phyloP scores from a whole-genome alignment of 2,888 invertebrate genomes.

The Ditylenchus weischeri region DNA sequence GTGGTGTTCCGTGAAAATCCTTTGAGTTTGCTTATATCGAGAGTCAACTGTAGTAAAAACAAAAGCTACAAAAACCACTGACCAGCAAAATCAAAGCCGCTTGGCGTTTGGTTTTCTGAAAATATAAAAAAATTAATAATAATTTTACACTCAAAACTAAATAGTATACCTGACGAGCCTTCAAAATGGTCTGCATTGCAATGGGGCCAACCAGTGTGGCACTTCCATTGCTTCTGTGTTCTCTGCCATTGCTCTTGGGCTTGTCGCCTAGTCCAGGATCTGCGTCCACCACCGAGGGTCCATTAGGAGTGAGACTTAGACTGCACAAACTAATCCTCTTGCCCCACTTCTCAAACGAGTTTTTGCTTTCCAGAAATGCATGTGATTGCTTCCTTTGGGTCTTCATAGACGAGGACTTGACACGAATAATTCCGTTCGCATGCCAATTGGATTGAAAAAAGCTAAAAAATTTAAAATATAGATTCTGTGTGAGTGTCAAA shows the following conservation, averaged over 20 bases:
- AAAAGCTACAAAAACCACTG: too few species aligned
- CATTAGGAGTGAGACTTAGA: neutral
- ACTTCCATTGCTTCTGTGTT: constrained; percentile 3
- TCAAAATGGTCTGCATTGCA: constrained; percentile 45
- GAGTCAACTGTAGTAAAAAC: too few species aligned
- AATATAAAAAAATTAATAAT: constrained; percentile 24
- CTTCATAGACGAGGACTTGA: neutral
- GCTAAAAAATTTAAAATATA: too few species aligned
- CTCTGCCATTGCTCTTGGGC: constrained; percentile 5
- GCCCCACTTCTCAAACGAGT: neutral
- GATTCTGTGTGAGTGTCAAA: too few species aligned
- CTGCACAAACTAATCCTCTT: constrained; percentile 4
- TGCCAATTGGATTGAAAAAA: too few species aligned
- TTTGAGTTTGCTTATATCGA: too few species aligned
- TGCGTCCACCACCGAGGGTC: neutral
- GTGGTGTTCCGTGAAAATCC: too few species aligned
- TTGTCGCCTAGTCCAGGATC: neutral
- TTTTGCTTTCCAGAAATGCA: too few species aligned
- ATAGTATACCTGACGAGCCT: constrained; percentile 41
- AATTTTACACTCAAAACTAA: neutral
- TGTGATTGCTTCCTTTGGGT: too few species aligned
- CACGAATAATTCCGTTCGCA: neutral
- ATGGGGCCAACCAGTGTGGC: constrained; percentile 38
- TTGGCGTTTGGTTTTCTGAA: constrained; percentile 40
- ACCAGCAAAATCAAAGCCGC: constrained; percentile 29